Percentiles rank a stretch among this genome's conserved stretches.
phyloP scores from a whole-genome alignment of 2,888 invertebrate species.

The Proisotoma minuta region DNA sequence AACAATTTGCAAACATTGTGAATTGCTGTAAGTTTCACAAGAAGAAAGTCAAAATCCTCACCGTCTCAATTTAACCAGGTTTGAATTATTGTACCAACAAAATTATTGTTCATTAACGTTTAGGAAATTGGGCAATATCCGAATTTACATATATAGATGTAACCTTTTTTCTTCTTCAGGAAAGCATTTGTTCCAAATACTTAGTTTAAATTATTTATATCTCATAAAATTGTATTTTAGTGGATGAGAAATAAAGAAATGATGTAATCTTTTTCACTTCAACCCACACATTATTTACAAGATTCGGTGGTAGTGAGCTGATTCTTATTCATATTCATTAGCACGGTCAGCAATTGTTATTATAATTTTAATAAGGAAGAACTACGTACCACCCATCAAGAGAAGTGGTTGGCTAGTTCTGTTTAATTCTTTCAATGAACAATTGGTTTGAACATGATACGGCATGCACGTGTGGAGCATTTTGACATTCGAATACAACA shows the following conservation, averaged over 20 bases:
- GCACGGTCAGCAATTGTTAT: slow-evolving; percentile 10
- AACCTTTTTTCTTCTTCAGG: neutral
- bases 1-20: neutral
- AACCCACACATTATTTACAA: neutral
- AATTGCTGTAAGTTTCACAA: neutral
- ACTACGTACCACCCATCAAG: slow-evolving; percentile 16
- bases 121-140: slow-evolving; percentile 3
- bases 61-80: neutral
- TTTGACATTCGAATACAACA: neutral
- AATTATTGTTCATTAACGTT: slow-evolving; percentile 8
- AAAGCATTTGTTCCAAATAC: neutral
- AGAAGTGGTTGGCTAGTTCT: neutral
- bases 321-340: slow-evolving; percentile 3
- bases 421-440: slow-evolving; percentile 2
- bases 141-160: neutral
- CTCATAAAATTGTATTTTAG: neutral
- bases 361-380: slow-evolving; percentile 15
- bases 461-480: slow-evolving; percentile 9
- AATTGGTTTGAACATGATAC: slow-evolving; percentile 2
- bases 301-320: neutral
- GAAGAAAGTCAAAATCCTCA: too few relatives aligned
- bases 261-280: neutral
- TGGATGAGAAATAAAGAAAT: neutral
- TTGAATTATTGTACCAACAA: neutral
- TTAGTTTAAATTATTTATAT: neutral